Evolutionary conservation across 2,113 vertebrate genomes (phyloP), one percentile per base, ranked within the genome.

Genomic region (Lepidothrix coronata): DNA sequence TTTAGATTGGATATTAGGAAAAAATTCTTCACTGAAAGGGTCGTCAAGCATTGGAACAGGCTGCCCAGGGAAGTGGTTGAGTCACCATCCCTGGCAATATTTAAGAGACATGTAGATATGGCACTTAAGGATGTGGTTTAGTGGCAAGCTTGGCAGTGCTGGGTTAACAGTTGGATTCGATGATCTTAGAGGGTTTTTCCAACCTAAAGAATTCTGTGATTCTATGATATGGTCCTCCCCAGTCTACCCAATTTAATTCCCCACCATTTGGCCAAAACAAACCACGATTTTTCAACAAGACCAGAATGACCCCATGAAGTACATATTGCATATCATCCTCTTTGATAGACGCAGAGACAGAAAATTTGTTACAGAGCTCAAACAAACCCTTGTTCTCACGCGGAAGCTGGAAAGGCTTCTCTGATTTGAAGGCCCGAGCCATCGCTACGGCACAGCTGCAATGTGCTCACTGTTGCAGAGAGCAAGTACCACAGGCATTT

Each of bases 21-120:
- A 46, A n/a, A 39, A 30, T 7, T 12, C 12, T 4, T 46, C 20
- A 46, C 13, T 46, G n/a, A 44, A 82, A n/a, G 11, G 2, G 7
- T 41, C 41, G 9, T 27, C 17, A 27, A 19, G n/a, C 14, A 31
- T 27, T 62, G 71, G 41, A 55, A 62, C 41, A 31, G 17, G 19
- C 8, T 82, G 46, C 4, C 23, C 33, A 61, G 20, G 14, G 13
- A 61, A 48, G 41, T 48, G 41, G 6, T 25, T 9, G 20, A 18
- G 14, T 27, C n/a, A 48, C 13, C 71, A 68, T 22, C 28, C 0
- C 0, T 4, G 2, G 9, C 5, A 6, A 41, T 55, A 55, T 48
- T 62, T 62, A 76, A 61, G 33, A 55, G 39, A 23, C 11, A 22
- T 4, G 25, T 19, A 27, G 61, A 23, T 27, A 14, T 55, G 24